Conservation (phyloP, 2,797 vertebrate species). For the Smutsia temminckii region DNA sequence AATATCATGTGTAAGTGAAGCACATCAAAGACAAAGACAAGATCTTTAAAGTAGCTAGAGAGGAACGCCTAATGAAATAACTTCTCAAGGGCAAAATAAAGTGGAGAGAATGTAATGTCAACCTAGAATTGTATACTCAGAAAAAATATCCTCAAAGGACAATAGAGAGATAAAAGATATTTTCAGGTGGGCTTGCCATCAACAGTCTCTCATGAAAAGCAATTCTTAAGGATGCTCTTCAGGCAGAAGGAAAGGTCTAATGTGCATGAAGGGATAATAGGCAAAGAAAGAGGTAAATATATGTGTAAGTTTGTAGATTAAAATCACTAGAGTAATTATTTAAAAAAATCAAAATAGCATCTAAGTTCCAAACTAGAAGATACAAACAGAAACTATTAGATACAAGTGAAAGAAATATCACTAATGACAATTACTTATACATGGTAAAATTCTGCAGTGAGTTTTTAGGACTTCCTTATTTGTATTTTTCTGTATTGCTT, state of each 20-base stretch:
- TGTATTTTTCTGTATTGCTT: background rate
- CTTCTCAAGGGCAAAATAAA: constrained; percentile 7
- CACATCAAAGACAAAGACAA: constrained; percentile 42
- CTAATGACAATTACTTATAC: background rate
- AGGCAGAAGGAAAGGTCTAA: background rate
- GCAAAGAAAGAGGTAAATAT: background rate
- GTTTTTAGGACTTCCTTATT: background rate
- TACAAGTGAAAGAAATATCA: background rate
- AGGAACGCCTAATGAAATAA: constrained; percentile 5
- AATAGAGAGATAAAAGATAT: background rate
- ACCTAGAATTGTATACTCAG: background rate
- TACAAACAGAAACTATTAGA: background rate
- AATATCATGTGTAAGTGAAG: background rate
- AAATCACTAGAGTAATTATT: background rate
- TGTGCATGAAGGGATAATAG: background rate
- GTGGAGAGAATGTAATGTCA: background rate
- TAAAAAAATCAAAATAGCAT: background rate
- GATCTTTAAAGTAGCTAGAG: constrained; percentile 18
- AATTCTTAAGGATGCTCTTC: background rate
- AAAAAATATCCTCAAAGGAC: background rate
- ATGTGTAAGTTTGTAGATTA: background rate
- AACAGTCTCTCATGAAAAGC: background rate
- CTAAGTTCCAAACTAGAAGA: background rate
- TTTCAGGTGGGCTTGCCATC: background rate
- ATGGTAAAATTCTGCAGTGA: background rate